Base-by-base conservation (phyloP, 2,113 vertebrate species). In the Neolamprologus falcicula region DNA sequence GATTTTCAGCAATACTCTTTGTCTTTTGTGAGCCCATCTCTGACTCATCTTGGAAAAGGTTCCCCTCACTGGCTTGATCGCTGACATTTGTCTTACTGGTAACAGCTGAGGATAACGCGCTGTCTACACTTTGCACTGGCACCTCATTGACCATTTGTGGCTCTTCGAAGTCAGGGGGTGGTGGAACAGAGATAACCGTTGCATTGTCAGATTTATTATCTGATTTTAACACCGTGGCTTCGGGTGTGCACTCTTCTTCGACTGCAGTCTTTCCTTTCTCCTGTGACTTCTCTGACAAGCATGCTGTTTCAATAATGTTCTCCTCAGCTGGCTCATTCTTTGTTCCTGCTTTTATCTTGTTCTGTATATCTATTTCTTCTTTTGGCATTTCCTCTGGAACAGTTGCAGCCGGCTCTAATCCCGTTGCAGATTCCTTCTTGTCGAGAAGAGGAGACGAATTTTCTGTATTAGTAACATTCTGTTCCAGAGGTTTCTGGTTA, bases 81-180 rank as follows among this genome's bases (percentile, higher is more conserved):
- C 31, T 82, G 26, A 84, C 79, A 82, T 88, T 63, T 54, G 59
- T 86, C 45, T 93, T 85, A 82, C 28, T 86, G 80, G 81, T 68
- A 79, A 85, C 78, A 80, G 59, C 68, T 52, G 88, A 78, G 47
- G 71, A 28, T 40, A 71, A 89, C n/a, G 21, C 9, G 2, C 17
- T 24, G 47, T 90, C 89, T 61, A 35, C 35, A 80, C 33, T 90
- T 80, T 84, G 81, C 52, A n/a, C 57, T 16, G 28, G 45, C 40
- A 87, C 83, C 31, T 83, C 66, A 80, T 7, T 88, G 61, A 88
- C 83, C 16, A 71, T 85, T 83, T 91, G 86, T 80, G 82, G 52
- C 61, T 86, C 90, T 50, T 87, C 37, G 33, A 31, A 83, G 50
- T 88, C 73, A 35, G 88, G 21, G 79, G 26, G 11, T 6, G 24